Conservation (phyloP, 2,888 invertebrate genomes). For the Drosophila mayaguana region DNA sequence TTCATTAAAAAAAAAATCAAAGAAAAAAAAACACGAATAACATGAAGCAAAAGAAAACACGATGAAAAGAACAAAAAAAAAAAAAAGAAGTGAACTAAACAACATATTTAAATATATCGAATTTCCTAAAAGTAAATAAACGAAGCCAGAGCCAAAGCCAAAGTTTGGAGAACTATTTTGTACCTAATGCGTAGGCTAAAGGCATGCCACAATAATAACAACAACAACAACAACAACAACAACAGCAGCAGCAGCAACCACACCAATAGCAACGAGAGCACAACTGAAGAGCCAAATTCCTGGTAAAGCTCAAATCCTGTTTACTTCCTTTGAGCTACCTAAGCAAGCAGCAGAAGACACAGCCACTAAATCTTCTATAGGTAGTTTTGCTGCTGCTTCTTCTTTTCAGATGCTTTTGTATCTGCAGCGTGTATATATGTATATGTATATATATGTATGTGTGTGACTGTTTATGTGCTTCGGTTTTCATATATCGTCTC, state of each 20-base stretch:
- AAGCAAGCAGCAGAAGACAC: conserved; percentile 66
- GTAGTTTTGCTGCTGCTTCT: conserved; percentile 20
- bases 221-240: conserved; percentile 6
- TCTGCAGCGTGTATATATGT: conserved; percentile 28
- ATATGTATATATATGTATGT: conserved; percentile 25
- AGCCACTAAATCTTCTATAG: conserved; percentile 75
- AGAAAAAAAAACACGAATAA: conserved; percentile 34
- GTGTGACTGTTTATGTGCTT: conserved; percentile 46
- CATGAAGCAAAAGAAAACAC: conserved; percentile 24
- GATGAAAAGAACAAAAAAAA: conserved; percentile 13
- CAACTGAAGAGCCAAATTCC: conserved; percentile 55
- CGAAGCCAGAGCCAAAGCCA: conserved; percentile 37
- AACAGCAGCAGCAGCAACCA: conserved; percentile 5
- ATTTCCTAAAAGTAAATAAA: conserved; percentile 61
- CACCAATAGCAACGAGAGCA: conserved; percentile 21
- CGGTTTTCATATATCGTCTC: conserved; percentile 72
- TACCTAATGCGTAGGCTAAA: conserved; percentile 46
- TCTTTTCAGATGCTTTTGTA: conserved; percentile 32
- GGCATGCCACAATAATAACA: conserved; percentile 21
- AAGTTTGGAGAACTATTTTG: conserved; percentile 44
- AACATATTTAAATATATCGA: conserved; percentile 74
- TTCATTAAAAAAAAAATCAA: conserved; percentile 54
- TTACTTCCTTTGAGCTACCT: conserved; percentile 78
- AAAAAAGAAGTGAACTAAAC: conserved; percentile 25
- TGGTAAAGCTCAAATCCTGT: conserved; percentile 78